A percentile compares a stretch with the other conserved stretches of the same genome.
These are phyloP conservation scores for Protophormia terraenovae DNA, from an alignment of 2,888 invertebrate species.

Conservation along the genomic window DNA sequence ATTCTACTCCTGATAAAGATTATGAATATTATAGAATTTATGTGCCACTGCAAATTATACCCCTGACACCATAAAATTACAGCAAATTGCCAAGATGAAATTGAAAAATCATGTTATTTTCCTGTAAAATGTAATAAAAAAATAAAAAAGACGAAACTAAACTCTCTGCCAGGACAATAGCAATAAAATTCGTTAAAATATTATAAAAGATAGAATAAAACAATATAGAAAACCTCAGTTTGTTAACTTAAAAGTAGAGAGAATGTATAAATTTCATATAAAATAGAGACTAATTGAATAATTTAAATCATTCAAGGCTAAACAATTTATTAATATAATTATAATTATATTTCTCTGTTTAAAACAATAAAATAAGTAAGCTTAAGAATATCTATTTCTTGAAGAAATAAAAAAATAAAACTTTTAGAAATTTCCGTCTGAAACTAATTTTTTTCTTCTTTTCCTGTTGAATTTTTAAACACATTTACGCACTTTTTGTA, in stretches of 20 bases:
- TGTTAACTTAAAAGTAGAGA: background rate
- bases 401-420: background rate
- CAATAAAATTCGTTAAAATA: background rate
- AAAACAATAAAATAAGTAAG: background rate
- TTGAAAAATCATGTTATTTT: constrained; percentile 63
- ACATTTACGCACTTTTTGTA: constrained; percentile 37
- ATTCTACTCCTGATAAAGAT: constrained; percentile 51
- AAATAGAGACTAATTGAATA: background rate
- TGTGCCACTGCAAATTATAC: constrained; percentile 61
- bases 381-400: background rate
- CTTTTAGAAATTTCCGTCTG: background rate
- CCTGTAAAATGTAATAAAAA: background rate
- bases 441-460: background rate
- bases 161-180: too few species aligned
- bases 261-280: background rate
- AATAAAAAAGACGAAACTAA: too few species aligned
- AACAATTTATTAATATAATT: background rate
- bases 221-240: background rate
- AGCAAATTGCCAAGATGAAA: constrained; percentile 50
- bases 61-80: constrained; percentile 61
- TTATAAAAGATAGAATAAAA: background rate
- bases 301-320: background rate
- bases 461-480: background rate
- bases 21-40: constrained; percentile 62
- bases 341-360: background rate